Evolutionary conservation across 2,113 vertebrate species (phyloP), one percentile per base, ranked within the genome.

Genomic region (Osmerus eperlanus): DNA sequence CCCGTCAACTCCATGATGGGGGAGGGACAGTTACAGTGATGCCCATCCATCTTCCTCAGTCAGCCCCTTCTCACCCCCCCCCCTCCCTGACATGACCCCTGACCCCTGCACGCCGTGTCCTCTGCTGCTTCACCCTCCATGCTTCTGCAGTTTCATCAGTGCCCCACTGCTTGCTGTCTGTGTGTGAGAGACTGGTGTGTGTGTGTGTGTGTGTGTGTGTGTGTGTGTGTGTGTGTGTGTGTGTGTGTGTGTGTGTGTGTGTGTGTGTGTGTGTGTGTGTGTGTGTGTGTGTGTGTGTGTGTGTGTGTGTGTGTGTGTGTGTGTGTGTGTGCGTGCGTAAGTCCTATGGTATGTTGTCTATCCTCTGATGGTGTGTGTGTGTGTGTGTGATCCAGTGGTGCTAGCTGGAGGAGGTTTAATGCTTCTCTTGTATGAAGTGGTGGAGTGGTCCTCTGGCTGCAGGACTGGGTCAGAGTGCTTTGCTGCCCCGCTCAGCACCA

Each of bases 121-220:
- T 51, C 19, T 51, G 64, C 47, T 65, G 41, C 64, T 65, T 41
- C 41, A 65, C 47, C 64, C 9, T 13, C 5, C 25, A n/a, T 72
- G 84, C 85, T 88, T 85, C 78, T 79, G 83, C 78, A 80, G 51
- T 77, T 76, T 74, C 74, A 73, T 70, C 71, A 74, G 66, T 78
- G 68, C 77, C 78, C 65, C 73, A 75, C 80, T 81, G 88, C 87
- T 85, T 86, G 86, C 82, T 83, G 74, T 85, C 73, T 83, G 83
- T 85, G 69, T 86, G 83, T 81, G 79, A 75, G 65, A 61, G 78
- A 41, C 18, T 58, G 74, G 19, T 41, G 2, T 58, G 75, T 70
- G 60, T 61, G 71, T 51, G 36, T 65, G 74, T 76, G n/a, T n/a
- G n/a, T n/a, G n/a, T n/a, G n/a, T n/a, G n/a, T n/a, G n/a, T n/a